These are phyloP conservation scores for Varecia variegata DNA, from an alignment of 2,797 vertebrate species.

Conservation along the genomic window DNA sequence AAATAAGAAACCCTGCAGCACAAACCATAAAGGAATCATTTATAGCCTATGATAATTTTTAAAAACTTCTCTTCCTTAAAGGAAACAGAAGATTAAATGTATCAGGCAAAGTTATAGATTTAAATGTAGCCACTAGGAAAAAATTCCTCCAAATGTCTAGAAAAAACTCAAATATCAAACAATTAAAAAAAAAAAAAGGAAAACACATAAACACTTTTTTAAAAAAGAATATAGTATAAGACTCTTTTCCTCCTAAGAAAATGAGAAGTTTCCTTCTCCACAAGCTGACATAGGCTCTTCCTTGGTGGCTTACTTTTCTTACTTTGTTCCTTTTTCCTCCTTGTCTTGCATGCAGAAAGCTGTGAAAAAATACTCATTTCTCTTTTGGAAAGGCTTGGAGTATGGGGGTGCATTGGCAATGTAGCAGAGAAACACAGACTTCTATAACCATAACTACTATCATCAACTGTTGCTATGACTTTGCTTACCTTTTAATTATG, in stretches of 20 bases:
- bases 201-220: neutral
- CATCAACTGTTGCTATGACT: neutral
- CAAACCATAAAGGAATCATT: slow-evolving; percentile 7
- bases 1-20: neutral
- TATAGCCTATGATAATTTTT: neutral
- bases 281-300: neutral
- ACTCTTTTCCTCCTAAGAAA: neutral
- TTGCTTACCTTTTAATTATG: neutral
- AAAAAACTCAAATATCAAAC: neutral
- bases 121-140: neutral
- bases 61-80: neutral
- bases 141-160: neutral
- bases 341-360: neutral
- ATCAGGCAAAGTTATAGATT: neutral
- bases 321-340: neutral
- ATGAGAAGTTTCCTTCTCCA: neutral
- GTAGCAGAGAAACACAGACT: neutral
- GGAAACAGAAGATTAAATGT: neutral
- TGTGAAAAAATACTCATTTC: neutral
- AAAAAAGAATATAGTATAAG: neutral
- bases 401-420: no score
- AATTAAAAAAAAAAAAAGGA: neutral
- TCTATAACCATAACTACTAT: neutral
- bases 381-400: neutral
- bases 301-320: neutral